Evolutionary conservation across 1,140 invertebrate genomes (phyloP).

Genomic region (Psix sp.): DNA sequence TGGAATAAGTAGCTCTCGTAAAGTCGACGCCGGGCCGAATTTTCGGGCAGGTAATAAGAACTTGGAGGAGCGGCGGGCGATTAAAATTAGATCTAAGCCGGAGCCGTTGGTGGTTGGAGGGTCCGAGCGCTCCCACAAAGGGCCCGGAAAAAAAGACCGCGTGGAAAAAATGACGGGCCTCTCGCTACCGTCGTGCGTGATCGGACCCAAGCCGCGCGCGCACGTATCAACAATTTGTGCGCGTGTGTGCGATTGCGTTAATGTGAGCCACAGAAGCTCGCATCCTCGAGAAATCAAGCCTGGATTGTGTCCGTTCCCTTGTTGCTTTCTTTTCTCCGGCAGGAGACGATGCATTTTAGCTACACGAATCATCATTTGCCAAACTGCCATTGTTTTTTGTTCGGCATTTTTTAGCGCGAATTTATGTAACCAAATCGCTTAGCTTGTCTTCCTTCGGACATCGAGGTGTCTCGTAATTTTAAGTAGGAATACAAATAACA

Average conservation of each 20-base stretch:
- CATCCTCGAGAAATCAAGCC: too few relatives aligned
- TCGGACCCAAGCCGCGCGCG: slow-evolving; percentile 48
- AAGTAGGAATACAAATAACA: too few relatives aligned
- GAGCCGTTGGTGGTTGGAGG: slow-evolving; percentile 4
- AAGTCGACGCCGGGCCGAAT: slow-evolving; percentile 37
- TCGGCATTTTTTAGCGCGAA: too few relatives aligned
- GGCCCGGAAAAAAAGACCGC: slow-evolving; percentile 58
- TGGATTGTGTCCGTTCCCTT: too few relatives aligned
- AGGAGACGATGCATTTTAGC: too few relatives aligned
- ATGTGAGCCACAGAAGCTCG: too few relatives aligned
- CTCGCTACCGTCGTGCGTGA: slow-evolving; percentile 70
- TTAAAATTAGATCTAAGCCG: slow-evolving; percentile 60
- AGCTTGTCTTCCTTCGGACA: too few relatives aligned
- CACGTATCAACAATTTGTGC: slow-evolving; percentile 35
- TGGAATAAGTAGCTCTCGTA: slow-evolving; percentile 42
- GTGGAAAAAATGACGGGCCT: slow-evolving; percentile 70
- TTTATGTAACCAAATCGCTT: too few relatives aligned
- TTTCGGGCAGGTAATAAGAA: slow-evolving; percentile 50
- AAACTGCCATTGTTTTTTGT: too few relatives aligned
- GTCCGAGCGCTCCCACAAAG: slow-evolving; percentile 13
- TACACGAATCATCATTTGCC: too few relatives aligned
- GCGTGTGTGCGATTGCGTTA: slow-evolving; percentile 32
- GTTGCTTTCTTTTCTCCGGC: too few relatives aligned
- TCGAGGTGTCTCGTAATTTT: too few relatives aligned
- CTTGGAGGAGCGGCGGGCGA: slow-evolving; percentile 32